phyloP scores from a whole-genome alignment of 2,888 invertebrate species.

The Lithosia quadra region DNA sequence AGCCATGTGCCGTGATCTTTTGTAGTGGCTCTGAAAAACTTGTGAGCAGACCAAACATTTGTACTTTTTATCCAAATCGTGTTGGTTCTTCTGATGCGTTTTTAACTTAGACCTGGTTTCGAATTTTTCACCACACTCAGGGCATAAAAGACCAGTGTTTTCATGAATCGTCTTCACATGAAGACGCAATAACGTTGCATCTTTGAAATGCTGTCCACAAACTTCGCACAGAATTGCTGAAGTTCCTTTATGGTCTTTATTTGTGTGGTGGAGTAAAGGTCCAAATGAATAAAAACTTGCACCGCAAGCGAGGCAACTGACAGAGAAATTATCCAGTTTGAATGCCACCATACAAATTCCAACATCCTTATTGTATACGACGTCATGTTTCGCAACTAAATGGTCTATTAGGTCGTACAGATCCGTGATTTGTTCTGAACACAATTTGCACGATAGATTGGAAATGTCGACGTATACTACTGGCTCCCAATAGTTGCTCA shows the following conservation, averaged over 20 bases:
- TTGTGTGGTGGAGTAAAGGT: slow-evolving; percentile 76
- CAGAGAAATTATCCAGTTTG: slow-evolving; percentile 72
- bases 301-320: slow-evolving; percentile 74
- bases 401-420: slow-evolving; percentile 77
- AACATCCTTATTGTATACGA: slow-evolving; percentile 75
- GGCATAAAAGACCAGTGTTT: slow-evolving; percentile 70
- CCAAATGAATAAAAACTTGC: slow-evolving; percentile 78
- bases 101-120: slow-evolving; percentile 80
- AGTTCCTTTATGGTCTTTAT: slow-evolving; percentile 79
- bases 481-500: slow-evolving; percentile 81
- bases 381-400: slow-evolving; percentile 66
- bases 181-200: slow-evolving; percentile 64
- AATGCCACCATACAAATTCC: slow-evolving; percentile 79
- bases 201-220: slow-evolving; percentile 81
- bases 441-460: slow-evolving; percentile 70
- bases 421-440: slow-evolving; percentile 66
- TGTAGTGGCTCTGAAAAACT: slow-evolving; percentile 77
- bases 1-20: slow-evolving; percentile 77
- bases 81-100: slow-evolving; percentile 79
- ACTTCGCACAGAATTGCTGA: slow-evolving; percentile 78
- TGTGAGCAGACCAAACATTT: slow-evolving; percentile 81
- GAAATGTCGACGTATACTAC: slow-evolving; percentile 78
- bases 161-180: slow-evolving; percentile 78
- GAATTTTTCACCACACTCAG: slow-evolving; percentile 81
- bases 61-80: slow-evolving; percentile 81